A percentile compares a stretch with the other conserved stretches of the same genome.
phyloP scores from a whole-genome alignment of 2,888 invertebrate genomes.

The Keiferia lycopersicella region DNA sequence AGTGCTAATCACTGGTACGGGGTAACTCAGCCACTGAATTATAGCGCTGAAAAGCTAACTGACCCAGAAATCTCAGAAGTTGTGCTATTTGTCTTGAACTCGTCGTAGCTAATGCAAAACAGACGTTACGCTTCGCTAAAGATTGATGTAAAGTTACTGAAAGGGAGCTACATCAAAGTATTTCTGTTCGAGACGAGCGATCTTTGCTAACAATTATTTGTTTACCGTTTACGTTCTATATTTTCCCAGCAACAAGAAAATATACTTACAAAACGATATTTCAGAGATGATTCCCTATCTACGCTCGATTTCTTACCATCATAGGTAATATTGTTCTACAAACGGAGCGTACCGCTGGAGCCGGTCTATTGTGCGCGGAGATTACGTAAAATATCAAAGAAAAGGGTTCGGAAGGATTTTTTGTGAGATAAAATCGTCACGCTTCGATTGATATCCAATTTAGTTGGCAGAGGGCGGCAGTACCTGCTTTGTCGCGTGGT shows the following conservation, averaged over 20 bases:
- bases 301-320: constrained; percentile 29
- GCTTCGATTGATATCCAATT: constrained; percentile 73
- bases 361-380: constrained; percentile 59
- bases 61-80: constrained; percentile 36
- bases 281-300: constrained; percentile 6
- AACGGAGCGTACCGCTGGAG: constrained; percentile 40
- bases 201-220: constrained; percentile 15
- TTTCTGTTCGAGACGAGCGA: constrained; percentile 15
- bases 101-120: constrained; percentile 25
- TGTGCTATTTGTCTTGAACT: constrained; percentile 34
- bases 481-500: constrained; percentile 70
- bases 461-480: constrained; percentile 59
- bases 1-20: constrained; percentile 54
- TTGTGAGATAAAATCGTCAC: constrained; percentile 67
- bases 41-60: constrained; percentile 37
- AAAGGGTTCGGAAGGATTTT: constrained; percentile 60
- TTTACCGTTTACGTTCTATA: neutral
- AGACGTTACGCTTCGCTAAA: constrained; percentile 22
- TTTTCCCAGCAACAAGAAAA: neutral
- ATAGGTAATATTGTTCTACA: constrained; percentile 46
- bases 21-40: constrained; percentile 35
- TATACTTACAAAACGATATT: neutral
- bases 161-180: constrained; percentile 24
- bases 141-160: constrained; percentile 26
- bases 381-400: constrained; percentile 65